Base-by-base conservation (phyloP, 2,113 vertebrate genomes). In the Nipponia nippon region DNA sequence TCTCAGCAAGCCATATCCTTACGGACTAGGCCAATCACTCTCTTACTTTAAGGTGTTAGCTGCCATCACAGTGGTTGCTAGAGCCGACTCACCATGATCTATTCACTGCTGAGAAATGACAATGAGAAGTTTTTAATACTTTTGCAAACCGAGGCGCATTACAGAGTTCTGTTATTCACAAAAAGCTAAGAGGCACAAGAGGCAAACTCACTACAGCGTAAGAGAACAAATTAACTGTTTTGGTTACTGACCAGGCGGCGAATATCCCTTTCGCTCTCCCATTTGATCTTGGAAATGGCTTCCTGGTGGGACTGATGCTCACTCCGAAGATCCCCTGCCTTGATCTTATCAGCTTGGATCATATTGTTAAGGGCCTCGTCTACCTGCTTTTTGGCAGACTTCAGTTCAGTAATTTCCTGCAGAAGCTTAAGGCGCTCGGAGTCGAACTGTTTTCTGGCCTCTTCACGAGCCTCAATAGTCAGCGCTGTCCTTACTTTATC, bases 301-400 rank as follows among this genome's bases (percentile, higher is more conserved):
- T 99, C 99, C 97, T 99, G 99, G 94, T 99, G 99, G 82, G 99
- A 99, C 84, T 99, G 99, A 88, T 99, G 99, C 95, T 99, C 99
- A 27, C 99, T 99, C 63, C 99, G 97, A 91, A 99, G 98, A 97
- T 99, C 99, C 1, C 99, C 99, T 0, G 99, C 99, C 98, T 99
- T 99, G 98, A 99, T 99, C 97, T 99, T 99, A 96, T 99, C 99
- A 0, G 99, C 98, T 85, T 99, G 99, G 97, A 99, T 99, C 98
- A 99, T 99, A 84, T 99, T 99, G 96, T 98, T 99, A 63, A 99
- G 99, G 6, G 99, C 99, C 94, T 99, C 99, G 9, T 99, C 99
- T 9, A 99, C 99, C 96, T 99, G 99, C 96, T 99, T 99, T 98
- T 99, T 99, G 55, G 98, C 52, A 16, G 97, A 86, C 97, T 99